Base-by-base conservation (phyloP, 1,140 invertebrate species). In the Drosophila setifemur region DNA sequence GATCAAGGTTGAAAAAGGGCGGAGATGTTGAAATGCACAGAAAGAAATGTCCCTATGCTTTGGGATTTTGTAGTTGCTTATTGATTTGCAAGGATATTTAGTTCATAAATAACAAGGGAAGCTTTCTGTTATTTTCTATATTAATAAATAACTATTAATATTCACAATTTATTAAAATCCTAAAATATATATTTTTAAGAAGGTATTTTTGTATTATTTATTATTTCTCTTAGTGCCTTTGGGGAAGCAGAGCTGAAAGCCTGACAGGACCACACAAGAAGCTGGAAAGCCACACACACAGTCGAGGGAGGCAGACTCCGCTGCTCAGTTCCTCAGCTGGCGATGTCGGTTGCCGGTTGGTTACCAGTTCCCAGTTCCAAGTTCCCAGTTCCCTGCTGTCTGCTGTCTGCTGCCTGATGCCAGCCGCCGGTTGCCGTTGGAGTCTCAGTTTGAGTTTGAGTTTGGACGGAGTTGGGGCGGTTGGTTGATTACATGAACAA, bases 401-500 rank as follows among this genome's bases (percentile, higher is more conserved):
- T 50, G 57, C 25, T 37, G 47, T 31, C 11, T n/a, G 31, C 14
- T 33, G 52, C 57, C 50, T 33, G 55, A 25, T 35, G 29, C 29
- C 12, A 33, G 49, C 40, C 21, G 50, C 55, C 50, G 25, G 64
- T 57, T 25, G 52, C 35, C 53, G 25, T 31, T 47, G 54, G 43
- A 33, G 40, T 54, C 50, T 54, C 66, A 25, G 52, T 26, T 29
- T 26, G 29, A 31, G 9, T 11, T 12, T n/a, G 12, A 33, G 31
- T 1, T 21, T 33, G 33, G 45, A 31, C 48, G 61, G 63, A 18
- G 49, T 12, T 45, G 70, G 64, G 79, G 75, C 79, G 81, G 64
- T 83, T 86, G 81, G 64, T 83, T 86, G 79, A 83, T 83, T 83
- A 83, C 74, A 83, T 67, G 78, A 73, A 83, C 77, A 83, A 81